Evolutionary conservation across 1,140 invertebrate genomes (phyloP).

Genomic region (Chymomyza costata): DNA sequence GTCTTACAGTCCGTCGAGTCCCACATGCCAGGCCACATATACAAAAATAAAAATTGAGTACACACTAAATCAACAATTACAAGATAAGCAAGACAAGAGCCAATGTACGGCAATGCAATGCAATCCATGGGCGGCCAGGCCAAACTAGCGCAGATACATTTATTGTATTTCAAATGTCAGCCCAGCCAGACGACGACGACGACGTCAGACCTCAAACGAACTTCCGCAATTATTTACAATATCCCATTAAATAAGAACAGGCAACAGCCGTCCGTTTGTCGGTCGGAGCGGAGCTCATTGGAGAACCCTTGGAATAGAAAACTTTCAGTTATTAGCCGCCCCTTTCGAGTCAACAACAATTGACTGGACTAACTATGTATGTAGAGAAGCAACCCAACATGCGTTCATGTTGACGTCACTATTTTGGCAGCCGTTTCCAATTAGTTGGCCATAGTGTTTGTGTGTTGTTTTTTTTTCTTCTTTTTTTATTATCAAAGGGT

Average conservation of each 20-base stretch:
- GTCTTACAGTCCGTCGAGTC: background rate
- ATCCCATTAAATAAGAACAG: conserved; percentile 49
- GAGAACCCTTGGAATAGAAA: no score
- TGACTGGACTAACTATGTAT: no score
- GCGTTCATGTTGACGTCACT: no score
- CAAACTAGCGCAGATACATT: conserved; percentile 17
- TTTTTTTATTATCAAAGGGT: conserved; percentile 34
- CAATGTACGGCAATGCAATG: no score
- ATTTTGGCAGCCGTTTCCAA: conserved; percentile 20
- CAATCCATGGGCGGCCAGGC: no score
- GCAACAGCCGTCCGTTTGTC: conserved; percentile 12
- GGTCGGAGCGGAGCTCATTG: no score
- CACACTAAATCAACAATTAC: conserved; percentile 72
- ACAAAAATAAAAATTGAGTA: conserved; percentile 63
- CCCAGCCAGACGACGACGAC: conserved; percentile 1
- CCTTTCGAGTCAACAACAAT: background rate
- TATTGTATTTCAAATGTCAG: conserved; percentile 44
- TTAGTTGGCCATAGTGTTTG: conserved; percentile 45
- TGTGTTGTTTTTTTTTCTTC: no score
- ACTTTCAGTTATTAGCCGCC: no score
- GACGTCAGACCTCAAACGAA: conserved; percentile 27
- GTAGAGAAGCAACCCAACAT: no score
- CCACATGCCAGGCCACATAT: conserved; percentile 19
- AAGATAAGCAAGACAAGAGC: conserved; percentile 54
- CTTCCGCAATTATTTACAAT: conserved; percentile 70